Base-by-base conservation (phyloP, 2,113 vertebrate genomes). In the Chloroceryle aenea region DNA sequence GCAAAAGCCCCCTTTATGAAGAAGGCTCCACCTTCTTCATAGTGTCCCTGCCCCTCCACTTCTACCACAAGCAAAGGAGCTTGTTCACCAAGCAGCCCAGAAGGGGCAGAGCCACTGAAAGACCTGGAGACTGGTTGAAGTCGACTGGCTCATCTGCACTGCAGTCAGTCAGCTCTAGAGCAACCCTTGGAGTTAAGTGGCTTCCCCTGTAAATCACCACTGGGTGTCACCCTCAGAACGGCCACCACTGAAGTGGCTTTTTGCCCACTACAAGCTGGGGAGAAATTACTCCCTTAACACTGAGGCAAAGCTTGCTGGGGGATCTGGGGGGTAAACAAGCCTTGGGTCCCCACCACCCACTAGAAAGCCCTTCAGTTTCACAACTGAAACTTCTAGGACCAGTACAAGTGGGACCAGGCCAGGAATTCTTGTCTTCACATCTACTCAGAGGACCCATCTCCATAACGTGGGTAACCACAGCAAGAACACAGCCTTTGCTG, bases 221-320 rank as follows among this genome's bases (percentile, higher is more conserved):
- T 84, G 88, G 81, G 81, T 83, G 93, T 95, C 94, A 81, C 74
- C 16, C 45, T 93, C 80, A 30, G n/a, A 90, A 40, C 85, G 76
- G 82, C 16, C 62, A 59, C 45, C 0, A 0, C 2, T 43, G 14
- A 63, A 71, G 25, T 10, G 52, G 52, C 26, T 50, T 87, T 86
- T 85, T 75, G 53, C 53, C 69, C 77, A 53, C 29, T 26, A 38
- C 27, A 48, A 87, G 45, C 86, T 69, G 21, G 47, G 61, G 26
- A 69, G 29, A 42, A 64, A 76, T 63, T 66, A 27, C 53, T 40
- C 36, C 79, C 6, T 15, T 16, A 89, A 34, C 76, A 61, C 17
- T 10, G 3, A 1, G 40, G 42, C 48, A 50, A 45, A 32, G 64
- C 34, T 79, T 40, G 30, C 59, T 27, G 50, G 38, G 55, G 20